phyloP scores from a whole-genome alignment of 2,888 invertebrate species.

The Himalopsyche anomala region DNA sequence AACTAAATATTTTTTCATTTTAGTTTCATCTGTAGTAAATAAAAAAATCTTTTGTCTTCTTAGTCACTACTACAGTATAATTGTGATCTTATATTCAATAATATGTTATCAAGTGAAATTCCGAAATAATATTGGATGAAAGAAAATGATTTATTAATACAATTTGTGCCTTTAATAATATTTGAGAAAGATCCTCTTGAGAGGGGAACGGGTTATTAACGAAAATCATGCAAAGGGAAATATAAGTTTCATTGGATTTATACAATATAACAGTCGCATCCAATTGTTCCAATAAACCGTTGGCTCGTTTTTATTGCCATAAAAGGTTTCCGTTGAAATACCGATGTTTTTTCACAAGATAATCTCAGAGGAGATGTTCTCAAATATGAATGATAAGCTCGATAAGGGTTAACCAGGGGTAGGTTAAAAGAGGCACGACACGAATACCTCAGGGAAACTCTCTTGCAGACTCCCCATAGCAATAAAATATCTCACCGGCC shows the following conservation, averaged over 20 bases:
- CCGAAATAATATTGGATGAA: too few species aligned
- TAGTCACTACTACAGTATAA: too few species aligned
- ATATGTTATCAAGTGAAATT: too few species aligned
- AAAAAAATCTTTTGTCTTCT: too few species aligned
- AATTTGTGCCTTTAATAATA: too few species aligned
- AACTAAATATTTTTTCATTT: too few species aligned
- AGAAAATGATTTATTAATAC: too few species aligned
- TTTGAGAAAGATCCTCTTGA: too few species aligned
- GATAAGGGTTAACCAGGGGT: constrained; percentile 41
- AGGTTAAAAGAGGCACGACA: constrained; percentile 44
- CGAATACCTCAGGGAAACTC: constrained; percentile 14
- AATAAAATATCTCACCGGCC: constrained; percentile 64
- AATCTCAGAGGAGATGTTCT: constrained; percentile 36
- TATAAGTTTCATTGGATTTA: not conserved
- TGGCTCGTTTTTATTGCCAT: not conserved
- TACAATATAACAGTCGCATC: not conserved
- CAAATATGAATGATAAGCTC: constrained; percentile 37
- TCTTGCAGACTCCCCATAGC: constrained; percentile 50
- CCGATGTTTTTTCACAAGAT: constrained; percentile 36
- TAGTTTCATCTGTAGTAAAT: too few species aligned
- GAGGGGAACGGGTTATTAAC: not conserved
- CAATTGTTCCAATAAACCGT: not conserved
- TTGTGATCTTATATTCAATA: too few species aligned
- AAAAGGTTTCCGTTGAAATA: not conserved
- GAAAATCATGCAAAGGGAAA: not conserved